Evolutionary conservation across 2,888 invertebrate species (phyloP).

Genomic region (Allophyes oxyacanthae): DNA sequence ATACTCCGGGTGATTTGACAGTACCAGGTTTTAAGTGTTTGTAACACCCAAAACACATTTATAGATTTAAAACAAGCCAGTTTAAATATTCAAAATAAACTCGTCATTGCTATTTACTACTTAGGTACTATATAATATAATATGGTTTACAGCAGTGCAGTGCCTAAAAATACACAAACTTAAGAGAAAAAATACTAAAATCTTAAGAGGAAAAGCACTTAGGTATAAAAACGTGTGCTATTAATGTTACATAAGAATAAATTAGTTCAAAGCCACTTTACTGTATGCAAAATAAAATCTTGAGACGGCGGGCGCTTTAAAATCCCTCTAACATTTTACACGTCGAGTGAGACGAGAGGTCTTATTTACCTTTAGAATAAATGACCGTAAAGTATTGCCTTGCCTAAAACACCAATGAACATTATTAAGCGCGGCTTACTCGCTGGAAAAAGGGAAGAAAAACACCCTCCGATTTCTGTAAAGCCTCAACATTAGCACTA

Average conservation of each 20-base stretch:
- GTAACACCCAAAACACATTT: too few species aligned
- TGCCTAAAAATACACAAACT: too few species aligned
- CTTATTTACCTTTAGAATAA: constrained; percentile 59
- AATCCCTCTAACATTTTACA: constrained; percentile 50
- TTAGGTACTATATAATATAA: too few species aligned
- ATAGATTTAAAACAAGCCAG: too few species aligned
- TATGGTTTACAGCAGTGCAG: too few species aligned
- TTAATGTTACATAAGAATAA: constrained; percentile 11
- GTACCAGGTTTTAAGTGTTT: too few species aligned
- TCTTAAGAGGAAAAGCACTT: neutral
- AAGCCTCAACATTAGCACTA: constrained; percentile 53
- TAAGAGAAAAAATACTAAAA: too few species aligned
- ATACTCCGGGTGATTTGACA: too few species aligned
- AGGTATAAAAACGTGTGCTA: neutral
- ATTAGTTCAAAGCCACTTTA: constrained; percentile 32
- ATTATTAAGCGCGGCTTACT: constrained; percentile 50
- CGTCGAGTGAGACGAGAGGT: constrained; percentile 43
- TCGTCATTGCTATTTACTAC: too few species aligned
- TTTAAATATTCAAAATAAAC: too few species aligned
- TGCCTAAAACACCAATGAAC: constrained; percentile 54
- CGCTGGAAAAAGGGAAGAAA: constrained; percentile 46
- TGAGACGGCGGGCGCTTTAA: constrained; percentile 36
- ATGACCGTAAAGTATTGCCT: constrained; percentile 59
- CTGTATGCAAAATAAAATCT: constrained; percentile 40
- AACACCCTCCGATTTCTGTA: constrained; percentile 48